phyloP scores from a whole-genome alignment of 2,797 vertebrate species.

The Thalassophryne amazonica region DNA sequence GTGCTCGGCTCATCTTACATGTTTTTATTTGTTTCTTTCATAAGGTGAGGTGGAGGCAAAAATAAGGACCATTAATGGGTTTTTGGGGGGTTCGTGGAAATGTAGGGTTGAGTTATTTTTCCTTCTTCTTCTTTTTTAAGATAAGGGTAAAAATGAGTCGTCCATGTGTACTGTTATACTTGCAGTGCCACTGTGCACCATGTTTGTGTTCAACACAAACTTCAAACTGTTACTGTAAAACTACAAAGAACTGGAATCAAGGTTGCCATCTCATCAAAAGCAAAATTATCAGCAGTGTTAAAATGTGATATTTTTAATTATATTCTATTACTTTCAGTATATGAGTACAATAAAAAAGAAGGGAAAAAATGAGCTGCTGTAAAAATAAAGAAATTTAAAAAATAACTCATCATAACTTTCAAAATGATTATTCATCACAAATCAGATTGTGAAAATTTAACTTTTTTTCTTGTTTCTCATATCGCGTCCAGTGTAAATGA shows the following conservation, averaged over 20 bases:
- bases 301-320: slow-evolving; percentile 55
- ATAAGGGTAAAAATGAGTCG: slow-evolving; percentile 27
- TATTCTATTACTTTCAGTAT: slow-evolving; percentile 41
- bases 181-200: slow-evolving; percentile 60
- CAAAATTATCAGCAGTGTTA: slow-evolving; percentile 72
- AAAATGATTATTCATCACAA: too few relatives aligned
- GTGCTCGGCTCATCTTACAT: slow-evolving; percentile 70
- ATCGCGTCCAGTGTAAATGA: slow-evolving; percentile 40
- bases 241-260: slow-evolving; percentile 45
- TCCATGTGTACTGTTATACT: slow-evolving; percentile 31
- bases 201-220: slow-evolving; percentile 58
- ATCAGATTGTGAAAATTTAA: slow-evolving; percentile 31
- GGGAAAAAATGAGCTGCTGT: too few relatives aligned
- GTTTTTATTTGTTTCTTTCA: slow-evolving; percentile 64
- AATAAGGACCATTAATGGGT: slow-evolving; percentile 45
- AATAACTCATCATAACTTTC: too few relatives aligned
- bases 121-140: too few relatives aligned
- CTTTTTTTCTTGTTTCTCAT: slow-evolving; percentile 32
- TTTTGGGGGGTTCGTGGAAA: slow-evolving; percentile 48
- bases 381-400: too few relatives aligned
- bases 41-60: slow-evolving; percentile 70
- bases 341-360: slow-evolving; percentile 34
- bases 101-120: slow-evolving; percentile 12
- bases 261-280: slow-evolving; percentile 57
- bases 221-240: slow-evolving; percentile 51